These are phyloP conservation scores for Pandemis corylana DNA, from an alignment of 2,888 invertebrate species.

Conservation along the genomic window DNA sequence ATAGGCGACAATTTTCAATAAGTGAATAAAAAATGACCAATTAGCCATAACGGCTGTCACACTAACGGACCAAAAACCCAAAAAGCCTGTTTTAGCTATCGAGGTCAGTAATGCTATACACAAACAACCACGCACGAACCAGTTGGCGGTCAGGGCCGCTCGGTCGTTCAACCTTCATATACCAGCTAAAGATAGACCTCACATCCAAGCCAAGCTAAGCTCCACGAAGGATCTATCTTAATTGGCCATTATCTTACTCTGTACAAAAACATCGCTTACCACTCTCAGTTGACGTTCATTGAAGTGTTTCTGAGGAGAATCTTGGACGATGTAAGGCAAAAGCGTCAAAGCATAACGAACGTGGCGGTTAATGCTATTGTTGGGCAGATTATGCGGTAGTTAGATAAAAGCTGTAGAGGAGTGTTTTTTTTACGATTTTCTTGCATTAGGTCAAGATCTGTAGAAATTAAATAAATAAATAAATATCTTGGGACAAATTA, in stretches of 20 bases:
- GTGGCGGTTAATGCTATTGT: conserved; percentile 8
- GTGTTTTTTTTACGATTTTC: conserved; percentile 6
- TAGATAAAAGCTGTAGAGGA: neutral
- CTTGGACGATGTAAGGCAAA: neutral
- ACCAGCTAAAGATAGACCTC: conserved; percentile 22
- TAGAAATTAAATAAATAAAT: too few relatives aligned
- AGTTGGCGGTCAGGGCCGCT: conserved; percentile 61
- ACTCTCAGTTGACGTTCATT: conserved; percentile 14
- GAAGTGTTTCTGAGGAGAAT: conserved; percentile 19
- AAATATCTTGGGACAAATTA: too few relatives aligned
- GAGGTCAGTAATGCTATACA: conserved; percentile 61
- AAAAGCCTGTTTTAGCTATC: conserved; percentile 55
- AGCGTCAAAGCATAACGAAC: conserved; percentile 23
- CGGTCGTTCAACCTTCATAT: conserved; percentile 54
- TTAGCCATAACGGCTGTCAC: conserved; percentile 44
- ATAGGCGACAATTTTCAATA: conserved; percentile 15
- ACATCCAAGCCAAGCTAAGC: conserved; percentile 8
- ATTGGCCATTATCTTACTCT: conserved; percentile 20
- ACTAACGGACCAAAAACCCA: conserved; percentile 53
- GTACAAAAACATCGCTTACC: conserved; percentile 22
- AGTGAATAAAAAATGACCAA: conserved; percentile 37
- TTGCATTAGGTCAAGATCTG: conserved; percentile 15
- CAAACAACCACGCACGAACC: conserved; percentile 47
- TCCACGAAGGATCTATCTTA: conserved; percentile 7
- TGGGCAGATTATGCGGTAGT: neutral